Percentiles rank a stretch among this genome's conserved stretches.
Conservation (phyloP, 2,797 vertebrate species). For the Hydrolagus colliei region DNA sequence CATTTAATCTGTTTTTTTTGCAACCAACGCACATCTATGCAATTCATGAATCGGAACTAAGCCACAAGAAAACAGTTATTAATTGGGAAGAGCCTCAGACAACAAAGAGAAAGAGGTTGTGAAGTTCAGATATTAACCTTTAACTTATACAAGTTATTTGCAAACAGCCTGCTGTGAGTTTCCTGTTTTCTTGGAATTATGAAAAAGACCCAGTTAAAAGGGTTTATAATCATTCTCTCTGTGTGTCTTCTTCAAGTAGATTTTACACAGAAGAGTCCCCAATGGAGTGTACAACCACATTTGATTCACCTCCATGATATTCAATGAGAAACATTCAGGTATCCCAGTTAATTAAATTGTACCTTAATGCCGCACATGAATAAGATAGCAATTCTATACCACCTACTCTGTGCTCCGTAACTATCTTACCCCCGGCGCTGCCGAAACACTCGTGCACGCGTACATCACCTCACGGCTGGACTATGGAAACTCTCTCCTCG, state of each 20-base stretch:
- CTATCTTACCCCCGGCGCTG: too few relatives aligned
- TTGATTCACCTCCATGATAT: background rate
- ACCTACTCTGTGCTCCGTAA: too few relatives aligned
- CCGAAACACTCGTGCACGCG: too few relatives aligned
- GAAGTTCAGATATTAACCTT: background rate
- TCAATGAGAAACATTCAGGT: too few relatives aligned
- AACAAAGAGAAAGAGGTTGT: background rate
- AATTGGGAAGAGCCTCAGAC: background rate
- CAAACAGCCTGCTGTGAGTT: background rate
- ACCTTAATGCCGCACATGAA: too few relatives aligned
- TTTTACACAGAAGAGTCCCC: background rate
- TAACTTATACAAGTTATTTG: slow-evolving; percentile 3
- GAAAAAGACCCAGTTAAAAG: background rate
- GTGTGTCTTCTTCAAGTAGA: background rate
- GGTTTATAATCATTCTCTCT: background rate
- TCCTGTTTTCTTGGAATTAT: background rate
- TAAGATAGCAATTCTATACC: too few relatives aligned
- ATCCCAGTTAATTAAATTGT: too few relatives aligned
- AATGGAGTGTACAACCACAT: background rate
- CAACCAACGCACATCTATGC: background rate
- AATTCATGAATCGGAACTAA: background rate
- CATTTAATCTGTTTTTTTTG: background rate
- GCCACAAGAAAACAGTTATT: background rate
- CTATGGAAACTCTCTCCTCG: too few relatives aligned
- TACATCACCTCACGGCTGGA: too few relatives aligned